phyloP scores from a whole-genome alignment of 2,888 invertebrate species.

The Brenthis daphne region DNA sequence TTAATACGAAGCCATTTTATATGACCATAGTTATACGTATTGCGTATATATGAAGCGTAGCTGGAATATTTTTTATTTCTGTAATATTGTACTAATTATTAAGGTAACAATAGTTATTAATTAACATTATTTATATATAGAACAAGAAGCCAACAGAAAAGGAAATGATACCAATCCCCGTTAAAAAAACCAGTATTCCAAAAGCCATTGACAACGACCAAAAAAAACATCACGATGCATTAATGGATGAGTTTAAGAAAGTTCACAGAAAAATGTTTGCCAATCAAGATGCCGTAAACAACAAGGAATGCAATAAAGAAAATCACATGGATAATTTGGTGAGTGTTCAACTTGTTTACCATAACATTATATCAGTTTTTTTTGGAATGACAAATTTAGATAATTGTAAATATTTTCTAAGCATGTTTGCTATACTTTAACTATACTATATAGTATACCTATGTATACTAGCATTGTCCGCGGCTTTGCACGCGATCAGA shows the following conservation, averaged over 20 bases:
- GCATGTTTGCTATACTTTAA: too few relatives aligned
- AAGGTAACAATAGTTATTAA: too few relatives aligned
- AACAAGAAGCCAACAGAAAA: conserved; percentile 63
- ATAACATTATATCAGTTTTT: neutral
- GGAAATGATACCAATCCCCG: conserved; percentile 48
- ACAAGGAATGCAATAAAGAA: conserved; percentile 42
- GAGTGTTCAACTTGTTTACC: conserved; percentile 42
- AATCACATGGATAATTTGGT: conserved; percentile 52
- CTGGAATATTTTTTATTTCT: too few relatives aligned
- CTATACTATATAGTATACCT: too few relatives aligned
- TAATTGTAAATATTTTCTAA: too few relatives aligned
- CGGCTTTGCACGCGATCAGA: too few relatives aligned
- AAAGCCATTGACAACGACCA: conserved; percentile 83
- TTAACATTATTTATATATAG: conserved; percentile 44
- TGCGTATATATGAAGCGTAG: too few relatives aligned
- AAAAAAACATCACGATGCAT: conserved; percentile 86
- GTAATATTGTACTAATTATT: too few relatives aligned
- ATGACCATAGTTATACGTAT: too few relatives aligned
- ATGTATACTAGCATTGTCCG: too few relatives aligned
- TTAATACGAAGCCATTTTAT: too few relatives aligned
- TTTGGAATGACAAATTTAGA: too few relatives aligned
- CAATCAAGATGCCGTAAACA: conserved; percentile 52
- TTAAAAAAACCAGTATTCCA: conserved; percentile 60
- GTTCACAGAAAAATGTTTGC: conserved; percentile 94
- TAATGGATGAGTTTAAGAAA: conserved; percentile 95